These are phyloP conservation scores for Drosophila pseudoobscura DNA, from an alignment of 1,140 invertebrate genomes.

Conservation along the genomic window DNA sequence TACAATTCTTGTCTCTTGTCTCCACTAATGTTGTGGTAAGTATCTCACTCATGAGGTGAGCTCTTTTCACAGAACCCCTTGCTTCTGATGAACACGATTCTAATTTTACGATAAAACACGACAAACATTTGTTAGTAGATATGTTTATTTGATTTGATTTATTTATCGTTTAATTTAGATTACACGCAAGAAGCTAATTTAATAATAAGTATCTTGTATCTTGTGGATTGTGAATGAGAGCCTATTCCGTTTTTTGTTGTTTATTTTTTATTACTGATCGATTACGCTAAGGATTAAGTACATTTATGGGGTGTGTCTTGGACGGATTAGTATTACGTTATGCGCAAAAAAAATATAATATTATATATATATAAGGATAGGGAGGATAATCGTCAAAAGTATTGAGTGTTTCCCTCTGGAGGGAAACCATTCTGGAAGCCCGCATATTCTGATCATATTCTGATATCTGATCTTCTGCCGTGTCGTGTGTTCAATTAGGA, in stretches of 20 bases:
- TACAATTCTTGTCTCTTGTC: too few species aligned
- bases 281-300: conserved; percentile 35
- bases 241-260: background rate
- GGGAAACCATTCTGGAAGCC: conserved; percentile 14
- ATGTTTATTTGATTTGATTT: conserved; percentile 37
- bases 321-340: conserved; percentile 58
- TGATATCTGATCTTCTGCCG: conserved; percentile 7
- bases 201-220: conserved; percentile 14
- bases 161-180: conserved; percentile 25
- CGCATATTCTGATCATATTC: conserved; percentile 7
- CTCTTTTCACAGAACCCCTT: too few species aligned
- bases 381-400: conserved; percentile 21
- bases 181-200: conserved; percentile 27
- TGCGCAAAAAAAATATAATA: conserved; percentile 15
- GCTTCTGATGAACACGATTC: too few species aligned
- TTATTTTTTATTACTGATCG: conserved; percentile 21
- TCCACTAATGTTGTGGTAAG: too few species aligned
- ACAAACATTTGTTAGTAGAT: conserved; percentile 37
- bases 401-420: background rate
- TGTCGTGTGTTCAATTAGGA: conserved; percentile 4
- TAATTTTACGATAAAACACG: background rate
- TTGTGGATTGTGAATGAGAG: conserved; percentile 4
- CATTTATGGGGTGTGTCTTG: conserved; percentile 19
- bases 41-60: too few species aligned
- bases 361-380: background rate